Conservation (phyloP, 2,888 invertebrate genomes). For the Oscheius myriophilus region DNA sequence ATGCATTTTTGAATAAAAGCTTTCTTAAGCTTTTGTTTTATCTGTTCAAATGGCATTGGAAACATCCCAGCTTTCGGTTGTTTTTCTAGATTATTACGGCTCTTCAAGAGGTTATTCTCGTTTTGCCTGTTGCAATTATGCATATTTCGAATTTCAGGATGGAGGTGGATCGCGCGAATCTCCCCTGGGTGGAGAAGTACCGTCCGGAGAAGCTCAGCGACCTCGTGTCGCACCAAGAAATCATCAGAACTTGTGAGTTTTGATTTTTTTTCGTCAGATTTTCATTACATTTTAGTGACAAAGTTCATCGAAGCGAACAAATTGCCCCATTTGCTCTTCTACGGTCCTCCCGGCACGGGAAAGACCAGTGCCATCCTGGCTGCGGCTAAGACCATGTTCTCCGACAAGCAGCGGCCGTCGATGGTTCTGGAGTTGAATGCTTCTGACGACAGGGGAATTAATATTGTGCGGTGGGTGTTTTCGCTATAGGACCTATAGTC, state of each 20-base stretch:
- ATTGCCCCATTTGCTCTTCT: constrained; percentile 92
- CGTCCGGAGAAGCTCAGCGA: constrained; percentile 89
- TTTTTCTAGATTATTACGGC: too few relatives aligned
- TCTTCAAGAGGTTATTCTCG: too few relatives aligned
- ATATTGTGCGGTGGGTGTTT: constrained; percentile 40
- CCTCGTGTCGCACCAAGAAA: constrained; percentile 95
- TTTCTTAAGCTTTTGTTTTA: too few relatives aligned
- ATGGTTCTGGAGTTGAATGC: constrained; percentile 94
- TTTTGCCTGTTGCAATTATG: neutral
- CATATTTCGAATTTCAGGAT: neutral
- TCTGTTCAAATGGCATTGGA: too few relatives aligned
- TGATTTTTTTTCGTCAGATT: neutral
- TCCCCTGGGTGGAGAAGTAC: constrained; percentile 92
- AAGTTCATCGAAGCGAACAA: constrained; percentile 86
- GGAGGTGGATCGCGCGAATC: constrained; percentile 37
- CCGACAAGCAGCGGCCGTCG: constrained; percentile 87
- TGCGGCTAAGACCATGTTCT: constrained; percentile 90
- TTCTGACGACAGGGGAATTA: constrained; percentile 90
- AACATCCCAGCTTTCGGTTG: too few relatives aligned
- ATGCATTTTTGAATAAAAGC: too few relatives aligned
- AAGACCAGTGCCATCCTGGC: constrained; percentile 97
- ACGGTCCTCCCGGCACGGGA: constrained; percentile 95
- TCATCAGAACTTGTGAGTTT: constrained; percentile 88
- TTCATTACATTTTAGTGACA: constrained; percentile 68
- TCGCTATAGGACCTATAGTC: too few relatives aligned